phyloP scores from a whole-genome alignment of 2,113 vertebrate genomes.

The Raja brachyura region DNA sequence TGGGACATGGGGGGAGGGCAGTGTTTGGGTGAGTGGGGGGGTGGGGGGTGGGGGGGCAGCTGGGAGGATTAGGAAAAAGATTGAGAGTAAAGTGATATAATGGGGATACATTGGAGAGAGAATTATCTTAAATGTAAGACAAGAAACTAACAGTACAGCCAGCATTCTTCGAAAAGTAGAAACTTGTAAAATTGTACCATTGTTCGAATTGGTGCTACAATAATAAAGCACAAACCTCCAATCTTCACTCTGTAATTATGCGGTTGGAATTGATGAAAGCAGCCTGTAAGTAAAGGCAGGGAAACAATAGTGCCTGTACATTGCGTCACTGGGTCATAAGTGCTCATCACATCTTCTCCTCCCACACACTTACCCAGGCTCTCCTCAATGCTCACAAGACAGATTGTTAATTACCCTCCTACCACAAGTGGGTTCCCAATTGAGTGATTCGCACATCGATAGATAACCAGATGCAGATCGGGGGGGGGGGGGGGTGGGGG shows the following conservation, averaged over 20 bases:
- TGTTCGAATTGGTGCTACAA: background rate
- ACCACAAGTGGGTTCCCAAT: background rate
- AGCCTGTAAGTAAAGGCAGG: background rate
- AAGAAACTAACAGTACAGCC: background rate
- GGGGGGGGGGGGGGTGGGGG: background rate
- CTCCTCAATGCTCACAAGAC: background rate
- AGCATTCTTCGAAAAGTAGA: background rate
- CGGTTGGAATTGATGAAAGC: background rate
- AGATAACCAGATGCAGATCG: slow-evolving; percentile 9
- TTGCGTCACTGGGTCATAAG: slow-evolving; percentile 10
- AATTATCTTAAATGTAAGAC: background rate
- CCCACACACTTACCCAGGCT: background rate
- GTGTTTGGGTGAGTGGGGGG: too few relatives aligned
- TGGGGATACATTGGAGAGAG: background rate
- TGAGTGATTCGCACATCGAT: background rate
- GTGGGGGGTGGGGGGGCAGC: too few relatives aligned
- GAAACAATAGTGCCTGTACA: background rate
- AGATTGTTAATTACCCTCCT: background rate
- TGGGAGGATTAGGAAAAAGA: too few relatives aligned
- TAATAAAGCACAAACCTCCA: background rate
- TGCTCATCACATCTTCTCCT: background rate
- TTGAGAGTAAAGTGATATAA: background rate
- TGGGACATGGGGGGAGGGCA: too few relatives aligned
- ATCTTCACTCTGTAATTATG: background rate
- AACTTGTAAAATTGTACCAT: background rate